Percentiles rank a stretch among this genome's conserved stretches.
These are phyloP conservation scores for Nemurella pictetii DNA, from an alignment of 2,888 invertebrate genomes.

Conservation along the genomic window DNA sequence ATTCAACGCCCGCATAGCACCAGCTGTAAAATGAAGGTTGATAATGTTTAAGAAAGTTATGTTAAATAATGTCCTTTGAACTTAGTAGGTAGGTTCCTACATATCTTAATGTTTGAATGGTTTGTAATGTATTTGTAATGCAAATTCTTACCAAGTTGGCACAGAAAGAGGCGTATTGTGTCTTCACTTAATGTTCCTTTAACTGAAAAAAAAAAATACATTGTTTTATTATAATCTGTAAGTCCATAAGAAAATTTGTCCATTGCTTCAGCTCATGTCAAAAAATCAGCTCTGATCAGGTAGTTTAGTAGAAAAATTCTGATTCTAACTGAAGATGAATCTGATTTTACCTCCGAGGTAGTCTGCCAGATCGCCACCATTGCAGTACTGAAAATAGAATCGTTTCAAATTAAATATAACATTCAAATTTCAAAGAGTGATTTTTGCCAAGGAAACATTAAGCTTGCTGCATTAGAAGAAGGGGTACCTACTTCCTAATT, in stretches of 20 bases:
- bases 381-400: constrained; percentile 77
- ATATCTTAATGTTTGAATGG: not conserved
- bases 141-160: constrained; percentile 79
- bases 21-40: constrained; percentile 73
- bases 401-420: constrained; percentile 47
- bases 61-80: too few relatives aligned
- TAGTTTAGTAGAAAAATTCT: not conserved
- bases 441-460: too few relatives aligned
- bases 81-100: constrained; percentile 28
- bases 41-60: too few relatives aligned
- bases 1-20: constrained; percentile 96
- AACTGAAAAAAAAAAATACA: constrained; percentile 62
- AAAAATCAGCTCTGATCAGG: too few relatives aligned
- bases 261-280: too few relatives aligned
- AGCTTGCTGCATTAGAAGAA: too few relatives aligned
- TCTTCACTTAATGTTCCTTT: constrained; percentile 97
- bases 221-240: too few relatives aligned
- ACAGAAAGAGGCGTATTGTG: constrained; percentile 91
- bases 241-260: too few relatives aligned
- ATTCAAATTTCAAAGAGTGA: constrained; percentile 48
- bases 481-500: too few relatives aligned
- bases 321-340: not conserved
- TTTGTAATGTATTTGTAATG: not conserved
- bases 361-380: constrained; percentile 98
- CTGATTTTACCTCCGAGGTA: constrained; percentile 74